Evolutionary conservation across 2,797 vertebrate species (phyloP), one percentile per base, ranked within the genome.

Genomic region (Melanotaenia parkinsoni): DNA sequence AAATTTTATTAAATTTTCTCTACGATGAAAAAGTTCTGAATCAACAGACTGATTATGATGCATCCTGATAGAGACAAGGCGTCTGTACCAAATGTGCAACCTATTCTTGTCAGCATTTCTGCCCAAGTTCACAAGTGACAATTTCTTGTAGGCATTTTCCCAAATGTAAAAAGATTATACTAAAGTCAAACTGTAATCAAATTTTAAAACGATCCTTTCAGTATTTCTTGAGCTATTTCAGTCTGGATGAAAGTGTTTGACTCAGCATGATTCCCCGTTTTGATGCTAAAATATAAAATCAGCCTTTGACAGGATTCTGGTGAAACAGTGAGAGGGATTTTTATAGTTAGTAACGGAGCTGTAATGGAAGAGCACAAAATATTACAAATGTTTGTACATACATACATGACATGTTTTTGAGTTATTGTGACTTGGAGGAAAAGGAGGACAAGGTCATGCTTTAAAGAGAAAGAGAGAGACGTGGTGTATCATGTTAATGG

Each of bases 401-500:
- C 5, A 58, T 26, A 26, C 26, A 57, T 28, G 65, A 18, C 6
- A 67, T 28, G 13, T 51, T 50, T 67, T 63, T 20, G 50, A 26
- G 47, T 59, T 54, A 50, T 32, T 30, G 33, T 72, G 61, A 68
- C 40, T 63, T 71, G 16, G 53, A 20, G 60, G 40, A 73, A 57
- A 3, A 60, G 65, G n/a, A 59, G 53, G 33, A 72, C 0, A 71
- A 24, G 33, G 60, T 24, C 38, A 70, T 74, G 82, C 65, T 35
- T 58, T 71, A 33, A 13, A 72, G 40, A 47, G 35, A 51, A 20
- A 76, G 47, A 77, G 20, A 76, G 14, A 76, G 6, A 50, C 9
- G 43, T 63, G 43, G n/a, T 77, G 76, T 35, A 5, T 77, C 8
- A 83, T 83, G 85, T 81, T 76, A 79, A 90, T 89, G 90, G 80